Evolutionary conservation across 37 sponge, comb jelly and placozoan genomes (phyloP), one percentile per base, ranked within the genome.

Genomic region (Crambe crambe): DNA sequence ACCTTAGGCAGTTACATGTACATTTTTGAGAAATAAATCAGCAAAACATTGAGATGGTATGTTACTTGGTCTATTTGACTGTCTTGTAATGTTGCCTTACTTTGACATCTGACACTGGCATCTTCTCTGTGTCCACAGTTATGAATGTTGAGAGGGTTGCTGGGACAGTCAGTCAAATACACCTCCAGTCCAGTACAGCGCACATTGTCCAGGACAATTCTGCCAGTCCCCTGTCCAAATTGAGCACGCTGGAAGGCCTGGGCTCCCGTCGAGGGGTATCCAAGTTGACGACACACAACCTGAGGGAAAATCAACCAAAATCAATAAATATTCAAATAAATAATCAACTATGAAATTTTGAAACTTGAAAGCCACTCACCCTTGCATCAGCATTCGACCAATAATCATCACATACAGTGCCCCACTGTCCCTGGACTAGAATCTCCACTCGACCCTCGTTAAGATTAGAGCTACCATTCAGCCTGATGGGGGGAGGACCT

Each of bases 101-200:
- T 31, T 37, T 39, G 58, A 56, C 88, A 87, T 20, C 47, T 70
- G 34, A 87, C 88, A 3, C 82, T 77, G 27, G 83, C 83, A 36
- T 77, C 89, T 44, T 89, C 89, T 41, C 39, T 34, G 40, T 78
- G 74, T n/a, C 58, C 34, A 58, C 89, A 89, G 80, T 89, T 83
- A 42, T 82, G 83, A 15, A 35, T 4, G 8, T 70, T 74, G 34
- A 38, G 39, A 8, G 12, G 56, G 22, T 51, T 25, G 74, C 30
- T 61, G 25, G 58, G 70, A 65, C 93, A 92, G 41, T 81, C 72
- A 15, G 23, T 43, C 42, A 83, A 35, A 8, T 73, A 20, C 18
- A n/a, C 18, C 76, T 91, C 92, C 31, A 15, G 56, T 26, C 92
- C 87, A 1, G 32, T 26, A 66, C 91, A 91, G 37, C 51, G 43